Evolutionary conservation across 2,888 invertebrate species (phyloP), one percentile per base, ranked within the genome.

Genomic region (Lasius fuliginosus): DNA sequence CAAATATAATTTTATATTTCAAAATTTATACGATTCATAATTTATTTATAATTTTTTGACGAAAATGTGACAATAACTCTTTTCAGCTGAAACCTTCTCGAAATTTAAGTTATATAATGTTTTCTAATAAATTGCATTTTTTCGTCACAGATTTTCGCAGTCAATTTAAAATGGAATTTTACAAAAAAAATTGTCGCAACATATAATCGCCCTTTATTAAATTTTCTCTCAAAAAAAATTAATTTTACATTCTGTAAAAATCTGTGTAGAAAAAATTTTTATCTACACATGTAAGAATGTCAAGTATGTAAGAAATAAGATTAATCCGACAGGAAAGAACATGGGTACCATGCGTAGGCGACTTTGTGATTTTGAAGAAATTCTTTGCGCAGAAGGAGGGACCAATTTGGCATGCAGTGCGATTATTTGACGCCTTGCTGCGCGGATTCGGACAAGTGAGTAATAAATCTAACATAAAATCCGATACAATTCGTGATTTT

Each of bases 391-490:
- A 88, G 40, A 94, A 93, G 67, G 86, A 88, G 18, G 89, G 89
- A 5, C 83, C 89, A 0, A 60, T 89, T 30, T 95, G 94, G 94
- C 85, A 89, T 9, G 58, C 92, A n/a, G 83, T 94, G 3, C 93
- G 93, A 82, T 92, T 94, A 71, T 42, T 94, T 5, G 94, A 95
- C 49, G 91, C 93, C 58, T 87, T 95, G n/a, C 83, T 95, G 27
- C 90, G 95, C 30, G 95, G 95, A 49, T 94, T 94, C 76, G 93
- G 94, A 36, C 95, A 95, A 93, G 91, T 90, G 74, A 85, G 82
- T 84, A 6, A 58, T 42, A 33, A 46, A 42, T 58, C 1, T 40
- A 23, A 75, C 0, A 0, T 18, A 15, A 46, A 40, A 65, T n/a
- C 6, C 8, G 3, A 6, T n/a, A 18, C 30, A 6, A 74, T 15